Conservation (phyloP, 2,797 vertebrate genomes). For the Uromys caudimaculatus region DNA sequence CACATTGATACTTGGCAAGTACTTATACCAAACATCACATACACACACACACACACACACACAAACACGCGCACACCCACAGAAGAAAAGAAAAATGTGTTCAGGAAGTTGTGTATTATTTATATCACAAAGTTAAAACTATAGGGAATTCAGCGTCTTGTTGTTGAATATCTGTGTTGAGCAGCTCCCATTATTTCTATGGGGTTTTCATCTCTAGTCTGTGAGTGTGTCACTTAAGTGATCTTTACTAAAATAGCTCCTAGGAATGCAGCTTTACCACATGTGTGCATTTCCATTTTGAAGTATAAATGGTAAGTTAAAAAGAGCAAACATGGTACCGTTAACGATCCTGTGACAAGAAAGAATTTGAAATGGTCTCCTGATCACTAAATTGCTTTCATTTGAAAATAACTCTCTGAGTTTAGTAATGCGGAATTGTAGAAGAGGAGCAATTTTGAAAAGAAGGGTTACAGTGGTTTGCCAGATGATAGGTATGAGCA, state of each 20-base stretch:
- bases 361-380: slow-evolving; percentile 32
- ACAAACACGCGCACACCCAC: background rate
- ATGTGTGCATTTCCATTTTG: background rate
- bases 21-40: background rate
- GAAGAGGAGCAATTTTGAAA: slow-evolving; percentile 66
- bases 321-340: background rate
- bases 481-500: background rate
- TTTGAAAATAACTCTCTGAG: slow-evolving; percentile 73
- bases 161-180: background rate
- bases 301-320: background rate
- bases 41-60: background rate
- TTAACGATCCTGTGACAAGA: background rate
- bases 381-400: slow-evolving; percentile 48
- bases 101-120: background rate
- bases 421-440: slow-evolving; percentile 73
- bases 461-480: slow-evolving; percentile 58
- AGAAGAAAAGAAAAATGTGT: background rate
- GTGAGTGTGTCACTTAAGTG: background rate
- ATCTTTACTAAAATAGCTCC: background rate
- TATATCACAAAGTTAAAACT: background rate
- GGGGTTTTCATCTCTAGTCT: slow-evolving; percentile 40
- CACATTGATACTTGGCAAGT: background rate
- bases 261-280: background rate
- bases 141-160: background rate
- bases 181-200: background rate